Evolutionary conservation across 1,140 invertebrate genomes (phyloP).

Genomic region (Amyelois transitella): DNA sequence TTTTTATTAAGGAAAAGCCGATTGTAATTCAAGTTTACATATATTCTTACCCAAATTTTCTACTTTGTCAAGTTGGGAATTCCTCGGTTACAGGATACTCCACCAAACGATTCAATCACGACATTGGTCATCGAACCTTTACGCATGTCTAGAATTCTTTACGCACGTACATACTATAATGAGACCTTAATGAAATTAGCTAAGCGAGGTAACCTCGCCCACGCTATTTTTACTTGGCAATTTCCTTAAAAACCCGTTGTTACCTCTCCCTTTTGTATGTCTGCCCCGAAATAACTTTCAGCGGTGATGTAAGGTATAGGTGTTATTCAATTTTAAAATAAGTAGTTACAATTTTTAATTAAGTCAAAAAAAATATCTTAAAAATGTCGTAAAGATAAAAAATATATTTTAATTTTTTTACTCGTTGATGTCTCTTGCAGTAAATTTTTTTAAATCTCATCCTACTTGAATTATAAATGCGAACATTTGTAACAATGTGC

Average conservation of each 20-base stretch:
- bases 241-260: slow-evolving; percentile 35
- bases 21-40: too few relatives aligned
- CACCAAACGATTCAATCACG: neutral
- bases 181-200: neutral
- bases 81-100: neutral
- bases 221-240: slow-evolving; percentile 4
- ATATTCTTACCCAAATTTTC: too few relatives aligned
- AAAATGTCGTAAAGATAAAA: too few relatives aligned
- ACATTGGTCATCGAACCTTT: neutral
- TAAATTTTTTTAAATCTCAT: too few relatives aligned
- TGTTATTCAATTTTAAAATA: neutral
- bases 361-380: too few relatives aligned
- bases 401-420: too few relatives aligned
- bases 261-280: slow-evolving; percentile 31
- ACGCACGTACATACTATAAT: neutral
- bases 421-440: too few relatives aligned
- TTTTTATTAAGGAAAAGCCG: too few relatives aligned
- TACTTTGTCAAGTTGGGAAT: too few relatives aligned
- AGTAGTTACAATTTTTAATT: slow-evolving; percentile 1
- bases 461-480: too few relatives aligned
- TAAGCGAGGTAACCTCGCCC: neutral
- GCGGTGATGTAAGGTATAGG: slow-evolving; percentile 8
- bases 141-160: neutral
- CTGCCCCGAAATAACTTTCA: slow-evolving; percentile 28
- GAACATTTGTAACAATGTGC: too few relatives aligned